Conservation (phyloP, 2,113 vertebrate genomes). For the Passer montanus region DNA sequence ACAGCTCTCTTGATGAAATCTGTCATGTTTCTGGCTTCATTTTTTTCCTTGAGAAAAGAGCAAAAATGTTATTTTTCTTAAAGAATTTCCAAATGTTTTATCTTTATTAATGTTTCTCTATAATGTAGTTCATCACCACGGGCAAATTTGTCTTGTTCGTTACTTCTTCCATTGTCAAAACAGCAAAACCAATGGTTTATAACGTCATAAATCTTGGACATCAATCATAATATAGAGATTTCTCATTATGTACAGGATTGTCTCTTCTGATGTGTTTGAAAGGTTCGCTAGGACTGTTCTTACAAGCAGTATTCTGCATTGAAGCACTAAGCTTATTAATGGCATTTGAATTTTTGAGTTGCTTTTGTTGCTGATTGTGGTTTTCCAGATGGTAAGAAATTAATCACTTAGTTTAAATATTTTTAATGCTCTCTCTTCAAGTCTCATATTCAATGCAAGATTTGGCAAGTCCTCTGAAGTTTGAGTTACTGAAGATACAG, state of each 20-base stretch:
- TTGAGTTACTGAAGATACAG: background rate
- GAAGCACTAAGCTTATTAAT: slow-evolving; percentile 66
- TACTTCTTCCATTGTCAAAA: slow-evolving; percentile 82
- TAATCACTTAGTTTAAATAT: slow-evolving; percentile 74
- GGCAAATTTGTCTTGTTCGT: slow-evolving; percentile 72
- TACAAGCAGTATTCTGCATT: slow-evolving; percentile 74
- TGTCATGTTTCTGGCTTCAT: slow-evolving; percentile 74
- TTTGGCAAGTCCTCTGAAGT: slow-evolving; percentile 26
- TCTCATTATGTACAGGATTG: slow-evolving; percentile 47
- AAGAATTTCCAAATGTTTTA: slow-evolving; percentile 76
- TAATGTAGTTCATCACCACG: slow-evolving; percentile 68
- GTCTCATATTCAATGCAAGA: background rate
- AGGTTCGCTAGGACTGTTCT: slow-evolving; percentile 77
- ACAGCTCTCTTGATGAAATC: slow-evolving; percentile 75
- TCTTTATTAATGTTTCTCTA: slow-evolving; percentile 79
- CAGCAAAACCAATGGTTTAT: slow-evolving; percentile 78
- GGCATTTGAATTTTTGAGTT: slow-evolving; percentile 56
- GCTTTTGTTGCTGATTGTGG: slow-evolving; percentile 68
- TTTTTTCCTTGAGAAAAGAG: slow-evolving; percentile 75
- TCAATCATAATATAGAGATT: slow-evolving; percentile 68
- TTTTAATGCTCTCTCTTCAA: slow-evolving; percentile 26
- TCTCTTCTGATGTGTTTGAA: slow-evolving; percentile 76
- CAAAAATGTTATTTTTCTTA: slow-evolving; percentile 72
- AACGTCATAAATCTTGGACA: slow-evolving; percentile 68
- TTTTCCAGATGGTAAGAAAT: slow-evolving; percentile 75